phyloP scores from a whole-genome alignment of 2,888 invertebrate species.

The Trachelus iudaicus region DNA sequence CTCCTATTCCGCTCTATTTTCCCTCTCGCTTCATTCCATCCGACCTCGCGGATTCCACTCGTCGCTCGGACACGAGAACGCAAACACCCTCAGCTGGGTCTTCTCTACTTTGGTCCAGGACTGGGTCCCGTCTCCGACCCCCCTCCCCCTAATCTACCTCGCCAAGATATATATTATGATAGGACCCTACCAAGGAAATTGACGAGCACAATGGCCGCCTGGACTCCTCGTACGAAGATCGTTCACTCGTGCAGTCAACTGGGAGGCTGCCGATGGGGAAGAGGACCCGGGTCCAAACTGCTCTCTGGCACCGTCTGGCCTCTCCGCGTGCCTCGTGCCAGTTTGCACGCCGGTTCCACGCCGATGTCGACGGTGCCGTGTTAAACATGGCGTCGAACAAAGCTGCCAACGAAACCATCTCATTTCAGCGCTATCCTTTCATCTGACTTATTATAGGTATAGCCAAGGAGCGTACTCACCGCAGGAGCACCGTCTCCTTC shows the following conservation, averaged over 20 bases:
- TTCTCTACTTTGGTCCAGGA: not conserved
- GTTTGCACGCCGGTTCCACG: conserved; percentile 15
- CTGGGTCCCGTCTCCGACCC: not conserved
- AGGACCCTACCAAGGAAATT: not conserved
- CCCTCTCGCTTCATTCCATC: not conserved
- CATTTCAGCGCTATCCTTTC: conserved; percentile 56
- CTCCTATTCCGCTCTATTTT: not conserved
- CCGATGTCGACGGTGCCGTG: conserved; percentile 59
- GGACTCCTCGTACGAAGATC: not conserved
- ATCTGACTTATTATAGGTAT: conserved; percentile 48
- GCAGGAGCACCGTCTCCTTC: conserved; percentile 34
- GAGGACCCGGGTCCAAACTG: not conserved
- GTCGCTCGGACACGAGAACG: not conserved
- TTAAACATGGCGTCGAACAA: conserved; percentile 62
- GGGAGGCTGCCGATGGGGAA: not conserved
- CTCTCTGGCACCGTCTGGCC: not conserved
- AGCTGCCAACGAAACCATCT: conserved; percentile 58
- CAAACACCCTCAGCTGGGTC: not conserved
- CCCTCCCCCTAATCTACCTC: not conserved
- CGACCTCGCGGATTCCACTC: not conserved
- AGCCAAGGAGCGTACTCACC: conserved; percentile 38
- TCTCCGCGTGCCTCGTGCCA: not conserved
- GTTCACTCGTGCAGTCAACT: not conserved
- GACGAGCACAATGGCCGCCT: not conserved
- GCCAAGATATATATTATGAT: not conserved